phyloP scores from a whole-genome alignment of 2,113 vertebrate genomes.

The Hiodon tergisus region DNA sequence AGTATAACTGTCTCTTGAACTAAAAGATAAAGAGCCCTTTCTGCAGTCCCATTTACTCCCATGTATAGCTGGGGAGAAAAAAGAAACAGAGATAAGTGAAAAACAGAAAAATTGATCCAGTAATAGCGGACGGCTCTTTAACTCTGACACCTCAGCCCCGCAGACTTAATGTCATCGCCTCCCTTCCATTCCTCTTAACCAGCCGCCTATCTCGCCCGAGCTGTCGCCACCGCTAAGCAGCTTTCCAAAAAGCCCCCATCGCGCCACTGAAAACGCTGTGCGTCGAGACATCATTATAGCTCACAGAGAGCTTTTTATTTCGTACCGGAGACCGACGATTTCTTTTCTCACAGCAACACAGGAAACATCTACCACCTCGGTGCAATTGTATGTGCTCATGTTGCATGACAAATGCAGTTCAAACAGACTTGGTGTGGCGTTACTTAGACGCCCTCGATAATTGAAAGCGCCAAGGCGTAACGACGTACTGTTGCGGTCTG shows the following conservation, averaged over 20 bases:
- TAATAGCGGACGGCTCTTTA: conserved; percentile 95
- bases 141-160: conserved; percentile 96
- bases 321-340: conserved; percentile 34
- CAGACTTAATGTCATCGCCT: conserved; percentile 99
- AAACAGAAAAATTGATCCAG: conserved; percentile 98
- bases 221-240: conserved; percentile 97
- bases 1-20: not conserved
- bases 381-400: conserved; percentile 57
- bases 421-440: conserved; percentile 41
- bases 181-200: conserved; percentile 97
- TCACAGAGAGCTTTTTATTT: conserved; percentile 10
- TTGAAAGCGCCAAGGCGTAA: conserved; percentile 54
- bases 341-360: conserved; percentile 45
- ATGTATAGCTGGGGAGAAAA: conserved; percentile 83
- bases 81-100: conserved; percentile 95
- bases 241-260: conserved; percentile 78
- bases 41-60: conserved; percentile 58
- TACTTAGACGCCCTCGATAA: conserved; percentile 59
- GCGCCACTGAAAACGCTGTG: conserved; percentile 82
- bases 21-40: conserved; percentile 16
- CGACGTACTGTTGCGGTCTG: conserved; percentile 51
- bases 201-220: conserved; percentile 87
- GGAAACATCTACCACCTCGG: conserved; percentile 47
- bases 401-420: conserved; percentile 53
- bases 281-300: conserved; percentile 74